phyloP scores from a whole-genome alignment of 2,888 invertebrate species.

The Sesamia inferens region DNA sequence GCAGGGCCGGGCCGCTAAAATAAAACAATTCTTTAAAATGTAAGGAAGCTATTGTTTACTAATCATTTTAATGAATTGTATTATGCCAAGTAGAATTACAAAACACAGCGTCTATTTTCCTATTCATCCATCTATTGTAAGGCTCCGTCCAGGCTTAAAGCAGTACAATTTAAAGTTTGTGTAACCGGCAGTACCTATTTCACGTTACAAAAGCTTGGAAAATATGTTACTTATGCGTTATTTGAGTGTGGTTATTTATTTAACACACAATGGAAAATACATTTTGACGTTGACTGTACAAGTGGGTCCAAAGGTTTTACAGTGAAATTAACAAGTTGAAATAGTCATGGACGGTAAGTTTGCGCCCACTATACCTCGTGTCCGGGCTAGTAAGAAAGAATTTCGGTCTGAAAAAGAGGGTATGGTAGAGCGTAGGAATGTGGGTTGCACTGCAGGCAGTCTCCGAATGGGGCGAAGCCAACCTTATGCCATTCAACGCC shows the following conservation, averaged over 20 bases:
- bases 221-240: slow-evolving; percentile 67
- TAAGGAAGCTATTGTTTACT: not conserved
- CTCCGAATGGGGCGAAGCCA: too few species aligned
- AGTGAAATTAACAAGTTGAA: slow-evolving; percentile 29
- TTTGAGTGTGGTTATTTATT: slow-evolving; percentile 66
- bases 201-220: slow-evolving; percentile 66
- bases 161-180: slow-evolving; percentile 51
- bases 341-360: not conserved
- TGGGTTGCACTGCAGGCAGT: too few species aligned
- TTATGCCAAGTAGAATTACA: slow-evolving; percentile 6
- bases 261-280: slow-evolving; percentile 58
- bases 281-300: slow-evolving; percentile 52
- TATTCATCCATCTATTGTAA: too few species aligned
- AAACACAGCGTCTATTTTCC: slow-evolving; percentile 28
- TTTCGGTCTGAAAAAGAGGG: too few species aligned
- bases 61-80: slow-evolving; percentile 13
- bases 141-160: slow-evolving; percentile 33
- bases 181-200: slow-evolving; percentile 60
- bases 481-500: too few species aligned
- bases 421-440: too few species aligned
- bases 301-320: slow-evolving; percentile 21
- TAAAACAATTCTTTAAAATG: not conserved
- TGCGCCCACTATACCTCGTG: not conserved
- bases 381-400: too few species aligned
- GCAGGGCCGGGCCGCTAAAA: not conserved